Evolutionary conservation across 2,113 vertebrate genomes (phyloP).

Genomic region (Ceyx melanurus): DNA sequence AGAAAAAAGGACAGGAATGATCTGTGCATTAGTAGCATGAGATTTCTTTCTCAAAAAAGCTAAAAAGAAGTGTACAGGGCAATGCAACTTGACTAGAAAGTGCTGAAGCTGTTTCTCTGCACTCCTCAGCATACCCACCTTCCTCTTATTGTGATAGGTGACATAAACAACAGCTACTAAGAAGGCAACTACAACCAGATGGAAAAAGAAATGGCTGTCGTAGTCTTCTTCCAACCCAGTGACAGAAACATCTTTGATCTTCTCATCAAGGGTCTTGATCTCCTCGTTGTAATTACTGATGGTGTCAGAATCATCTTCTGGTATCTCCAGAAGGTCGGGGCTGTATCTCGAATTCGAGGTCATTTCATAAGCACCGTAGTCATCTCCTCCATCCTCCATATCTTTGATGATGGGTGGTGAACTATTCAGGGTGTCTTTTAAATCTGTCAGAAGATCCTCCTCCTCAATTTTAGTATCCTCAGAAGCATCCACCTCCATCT

Average conservation of each 20-base stretch:
- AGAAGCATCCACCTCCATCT: constrained; percentile 59
- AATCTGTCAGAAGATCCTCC: constrained; percentile 66
- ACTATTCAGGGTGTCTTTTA: constrained; percentile 53
- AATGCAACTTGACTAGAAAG: background rate
- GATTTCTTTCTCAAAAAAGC: background rate
- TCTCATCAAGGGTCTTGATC: constrained; percentile 57
- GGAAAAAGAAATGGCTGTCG: constrained; percentile 95
- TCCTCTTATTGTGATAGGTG: constrained; percentile 97
- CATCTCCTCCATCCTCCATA: constrained; percentile 62
- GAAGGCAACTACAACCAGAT: constrained; percentile 89
- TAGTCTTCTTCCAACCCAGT: constrained; percentile 81
- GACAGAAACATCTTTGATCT: constrained; percentile 61
- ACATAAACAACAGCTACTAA: constrained; percentile 91
- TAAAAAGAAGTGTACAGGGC: background rate
- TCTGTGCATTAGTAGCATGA: background rate
- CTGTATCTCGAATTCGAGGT: constrained; percentile 57
- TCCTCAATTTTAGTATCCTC: constrained; percentile 72
- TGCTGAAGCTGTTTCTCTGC: background rate
- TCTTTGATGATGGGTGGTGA: constrained; percentile 65
- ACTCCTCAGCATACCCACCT: constrained; percentile 77
- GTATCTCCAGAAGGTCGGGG: constrained; percentile 9
- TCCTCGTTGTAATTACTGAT: constrained; percentile 56
- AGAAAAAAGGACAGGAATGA: background rate
- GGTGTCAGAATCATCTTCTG: constrained; percentile 29
- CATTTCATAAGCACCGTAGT: constrained; percentile 58